phyloP scores from a whole-genome alignment of 2,888 invertebrate species.

The Ophion costatus region DNA sequence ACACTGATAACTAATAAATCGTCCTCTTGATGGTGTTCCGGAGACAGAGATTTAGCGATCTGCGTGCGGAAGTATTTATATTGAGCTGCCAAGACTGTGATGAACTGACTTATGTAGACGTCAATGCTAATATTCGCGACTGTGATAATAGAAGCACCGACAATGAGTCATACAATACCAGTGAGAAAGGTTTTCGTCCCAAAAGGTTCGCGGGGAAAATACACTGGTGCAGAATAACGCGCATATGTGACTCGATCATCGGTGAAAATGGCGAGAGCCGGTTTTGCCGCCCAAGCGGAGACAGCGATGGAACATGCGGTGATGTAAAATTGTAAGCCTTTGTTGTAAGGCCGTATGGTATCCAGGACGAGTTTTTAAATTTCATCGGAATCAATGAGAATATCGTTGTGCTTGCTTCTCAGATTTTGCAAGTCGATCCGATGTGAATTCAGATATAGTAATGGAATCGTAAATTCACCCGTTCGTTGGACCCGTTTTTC shows the following conservation, averaged over 20 bases:
- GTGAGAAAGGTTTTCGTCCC: slow-evolving; percentile 54
- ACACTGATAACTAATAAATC: slow-evolving; percentile 17
- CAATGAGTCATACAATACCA: slow-evolving; percentile 51
- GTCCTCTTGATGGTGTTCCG: not conserved
- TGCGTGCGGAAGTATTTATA: slow-evolving; percentile 68
- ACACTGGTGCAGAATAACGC: slow-evolving; percentile 68
- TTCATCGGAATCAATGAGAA: slow-evolving; percentile 53
- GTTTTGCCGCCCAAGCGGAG: slow-evolving; percentile 58
- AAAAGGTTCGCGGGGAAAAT: slow-evolving; percentile 67
- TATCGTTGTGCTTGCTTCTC: slow-evolving; percentile 64
- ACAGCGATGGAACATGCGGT: slow-evolving; percentile 44
- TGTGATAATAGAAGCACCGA: slow-evolving; percentile 53
- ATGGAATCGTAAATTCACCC: slow-evolving; percentile 65
- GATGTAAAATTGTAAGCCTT: slow-evolving; percentile 67
- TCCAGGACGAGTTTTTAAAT: slow-evolving; percentile 34
- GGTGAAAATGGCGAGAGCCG: slow-evolving; percentile 56
- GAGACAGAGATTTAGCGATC: slow-evolving; percentile 48
- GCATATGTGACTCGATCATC: slow-evolving; percentile 64
- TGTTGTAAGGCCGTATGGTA: slow-evolving; percentile 61
- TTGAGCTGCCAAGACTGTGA: slow-evolving; percentile 69
- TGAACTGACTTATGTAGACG: slow-evolving; percentile 70
- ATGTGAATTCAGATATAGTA: slow-evolving; percentile 62
- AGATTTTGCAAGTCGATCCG: slow-evolving; percentile 60
- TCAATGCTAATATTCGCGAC: slow-evolving; percentile 69
- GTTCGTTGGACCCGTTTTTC: slow-evolving; percentile 63